Percentiles rank a stretch among this genome's conserved stretches.
phyloP scores from a whole-genome alignment of 2,888 invertebrate genomes.

The Sphecodes monilicornis region DNA sequence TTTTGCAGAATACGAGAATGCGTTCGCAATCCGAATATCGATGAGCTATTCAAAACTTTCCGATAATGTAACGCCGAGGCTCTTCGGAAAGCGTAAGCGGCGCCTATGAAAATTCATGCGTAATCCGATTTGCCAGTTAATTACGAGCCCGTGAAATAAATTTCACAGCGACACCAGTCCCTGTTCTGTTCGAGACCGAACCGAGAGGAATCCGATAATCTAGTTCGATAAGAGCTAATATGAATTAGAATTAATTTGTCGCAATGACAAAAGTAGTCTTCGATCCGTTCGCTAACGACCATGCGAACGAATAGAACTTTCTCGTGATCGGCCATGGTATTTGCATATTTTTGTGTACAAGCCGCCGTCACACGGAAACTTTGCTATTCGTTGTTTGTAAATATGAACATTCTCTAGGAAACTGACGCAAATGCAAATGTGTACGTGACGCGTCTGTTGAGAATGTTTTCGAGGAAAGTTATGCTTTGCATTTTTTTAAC shows the following conservation, averaged over 20 bases:
- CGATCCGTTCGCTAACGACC: not conserved
- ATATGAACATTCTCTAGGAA: not conserved
- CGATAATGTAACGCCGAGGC: not conserved
- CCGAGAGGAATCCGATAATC: not conserved
- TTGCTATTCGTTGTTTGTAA: not conserved
- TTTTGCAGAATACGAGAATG: too few relatives aligned
- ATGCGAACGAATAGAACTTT: not conserved
- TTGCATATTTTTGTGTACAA: too few relatives aligned
- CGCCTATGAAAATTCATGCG: not conserved
- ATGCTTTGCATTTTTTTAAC: not conserved
- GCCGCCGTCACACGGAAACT: not conserved
- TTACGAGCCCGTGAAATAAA: not conserved
- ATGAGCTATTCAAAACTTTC: not conserved
- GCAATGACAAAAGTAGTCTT: not conserved
- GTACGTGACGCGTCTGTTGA: not conserved
- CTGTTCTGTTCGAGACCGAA: not conserved
- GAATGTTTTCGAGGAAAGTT: not conserved
- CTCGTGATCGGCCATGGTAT: not conserved
- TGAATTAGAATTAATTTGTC: not conserved
- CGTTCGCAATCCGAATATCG: not conserved
- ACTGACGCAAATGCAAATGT: not conserved
- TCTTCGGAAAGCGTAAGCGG: not conserved
- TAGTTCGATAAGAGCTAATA: too few relatives aligned
- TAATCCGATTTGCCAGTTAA: constrained; percentile 17
- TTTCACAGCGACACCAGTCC: not conserved